Evolutionary conservation across 2,113 vertebrate species (phyloP).

Genomic region (Mustela nigripes): DNA sequence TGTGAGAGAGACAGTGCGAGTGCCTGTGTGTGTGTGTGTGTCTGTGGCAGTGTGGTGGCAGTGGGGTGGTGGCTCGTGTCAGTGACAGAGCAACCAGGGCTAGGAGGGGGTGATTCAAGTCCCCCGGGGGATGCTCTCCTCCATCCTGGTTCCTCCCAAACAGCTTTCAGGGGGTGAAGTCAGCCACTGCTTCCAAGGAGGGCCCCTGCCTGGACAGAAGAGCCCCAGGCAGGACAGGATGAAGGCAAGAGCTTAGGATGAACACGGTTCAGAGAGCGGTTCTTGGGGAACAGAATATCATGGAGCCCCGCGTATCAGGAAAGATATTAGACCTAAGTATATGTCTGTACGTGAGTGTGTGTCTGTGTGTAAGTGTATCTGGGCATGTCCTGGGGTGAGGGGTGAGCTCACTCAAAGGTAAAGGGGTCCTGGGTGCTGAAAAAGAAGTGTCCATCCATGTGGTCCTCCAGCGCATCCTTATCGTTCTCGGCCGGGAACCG

Average conservation of each 20-base stretch:
- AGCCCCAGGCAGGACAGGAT: not conserved
- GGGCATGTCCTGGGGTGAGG: not conserved
- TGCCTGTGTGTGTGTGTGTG: too few relatives aligned
- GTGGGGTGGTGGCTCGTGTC: not conserved
- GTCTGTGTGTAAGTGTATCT: not conserved
- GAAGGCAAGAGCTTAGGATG: slow-evolving; percentile 10
- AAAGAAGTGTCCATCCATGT: slow-evolving; percentile 86
- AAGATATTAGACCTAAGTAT: not conserved
- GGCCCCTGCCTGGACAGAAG: slow-evolving; percentile 40
- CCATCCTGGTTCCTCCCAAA: slow-evolving; percentile 45
- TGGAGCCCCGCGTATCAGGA: not conserved
- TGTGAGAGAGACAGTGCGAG: not conserved
- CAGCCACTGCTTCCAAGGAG: slow-evolving; percentile 42
- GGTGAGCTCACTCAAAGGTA: slow-evolving; percentile 82
- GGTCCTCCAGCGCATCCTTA: slow-evolving; percentile 81
- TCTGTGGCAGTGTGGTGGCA: too few relatives aligned
- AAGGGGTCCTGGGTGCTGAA: slow-evolving; percentile 85
- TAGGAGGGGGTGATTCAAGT: not conserved
- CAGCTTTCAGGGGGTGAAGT: slow-evolving; percentile 2
- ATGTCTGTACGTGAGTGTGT: not conserved
- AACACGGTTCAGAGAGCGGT: not conserved
- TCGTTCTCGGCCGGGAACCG: slow-evolving; percentile 81
- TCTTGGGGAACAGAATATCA: slow-evolving; percentile 31
- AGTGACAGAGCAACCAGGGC: not conserved
- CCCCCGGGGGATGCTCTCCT: slow-evolving; percentile 18